A percentile compares a stretch with the other conserved stretches of the same genome.
Evolutionary conservation across 2,888 invertebrate species (phyloP).

Genomic region (Tuberolachnus salignus): DNA sequence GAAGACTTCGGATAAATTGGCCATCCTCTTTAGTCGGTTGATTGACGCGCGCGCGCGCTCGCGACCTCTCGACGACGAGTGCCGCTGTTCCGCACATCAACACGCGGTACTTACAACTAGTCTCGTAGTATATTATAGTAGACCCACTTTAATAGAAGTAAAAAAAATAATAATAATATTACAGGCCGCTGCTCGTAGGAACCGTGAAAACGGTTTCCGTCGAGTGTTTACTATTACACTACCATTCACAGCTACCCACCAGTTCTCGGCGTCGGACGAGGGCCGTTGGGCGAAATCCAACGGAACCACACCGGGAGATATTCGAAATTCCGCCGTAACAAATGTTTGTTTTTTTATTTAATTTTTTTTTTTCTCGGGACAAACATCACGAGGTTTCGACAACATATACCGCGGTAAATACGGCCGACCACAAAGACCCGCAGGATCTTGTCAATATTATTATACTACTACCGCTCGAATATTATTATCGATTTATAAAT

Average conservation of each 20-base stretch:
- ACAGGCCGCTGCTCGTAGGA: conserved; percentile 11
- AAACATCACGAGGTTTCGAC: conserved; percentile 22
- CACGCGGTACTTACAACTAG: background rate
- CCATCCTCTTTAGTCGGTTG: conserved; percentile 18
- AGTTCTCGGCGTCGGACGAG: background rate
- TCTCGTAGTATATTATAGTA: background rate
- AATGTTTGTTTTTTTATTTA: conserved; percentile 14
- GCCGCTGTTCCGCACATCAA: conserved; percentile 35
- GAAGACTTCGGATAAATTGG: conserved; percentile 18
- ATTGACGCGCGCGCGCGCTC: conserved; percentile 22
- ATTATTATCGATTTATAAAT: background rate
- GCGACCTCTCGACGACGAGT: conserved; percentile 37
- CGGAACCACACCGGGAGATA: background rate
- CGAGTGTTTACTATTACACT: conserved; percentile 38
- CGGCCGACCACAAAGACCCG: conserved; percentile 14
- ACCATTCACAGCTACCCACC: background rate
- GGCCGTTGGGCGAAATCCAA: conserved; percentile 43
- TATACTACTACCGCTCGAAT: conserved; percentile 13
- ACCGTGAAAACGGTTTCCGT: conserved; percentile 49
- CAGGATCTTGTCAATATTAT: background rate
- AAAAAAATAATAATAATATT: conserved; percentile 29
- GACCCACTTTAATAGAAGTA: conserved; percentile 16
- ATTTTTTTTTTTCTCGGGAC: background rate
- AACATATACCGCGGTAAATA: background rate
- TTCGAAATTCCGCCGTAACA: conserved; percentile 18